Percentiles rank a stretch among this genome's conserved stretches.
These are phyloP conservation scores for Noctua fimbriata DNA, from an alignment of 2,888 invertebrate species.

Conservation along the genomic window DNA sequence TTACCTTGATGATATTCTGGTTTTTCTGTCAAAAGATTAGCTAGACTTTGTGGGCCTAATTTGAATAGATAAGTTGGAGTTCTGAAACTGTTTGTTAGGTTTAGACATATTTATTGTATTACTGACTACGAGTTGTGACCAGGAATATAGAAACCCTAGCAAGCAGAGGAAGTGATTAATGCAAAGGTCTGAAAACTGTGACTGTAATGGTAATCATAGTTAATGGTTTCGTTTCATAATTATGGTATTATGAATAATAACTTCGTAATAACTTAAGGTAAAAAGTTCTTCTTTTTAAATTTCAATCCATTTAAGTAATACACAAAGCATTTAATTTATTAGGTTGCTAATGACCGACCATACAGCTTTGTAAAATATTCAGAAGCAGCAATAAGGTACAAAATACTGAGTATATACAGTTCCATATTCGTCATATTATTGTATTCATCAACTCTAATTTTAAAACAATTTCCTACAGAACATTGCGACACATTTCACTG, in stretches of 20 bases:
- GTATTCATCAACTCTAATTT: constrained; percentile 16
- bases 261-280: background rate
- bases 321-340: background rate
- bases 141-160: background rate
- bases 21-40: constrained; percentile 36
- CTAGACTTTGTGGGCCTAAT: constrained; percentile 16
- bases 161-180: background rate
- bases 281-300: no score
- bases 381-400: background rate
- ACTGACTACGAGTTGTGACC: background rate
- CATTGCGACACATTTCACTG: constrained; percentile 29
- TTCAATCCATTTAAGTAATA: background rate
- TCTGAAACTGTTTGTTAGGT: constrained; percentile 17
- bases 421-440: background rate
- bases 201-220: background rate
- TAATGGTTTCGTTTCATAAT: background rate
- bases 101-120: constrained; percentile 18
- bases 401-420: background rate
- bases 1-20: constrained; percentile 3
- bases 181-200: background rate
- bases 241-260: background rate
- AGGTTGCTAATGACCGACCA: background rate
- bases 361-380: background rate
- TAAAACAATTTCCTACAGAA: constrained; percentile 27
- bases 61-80: constrained; percentile 34